Conservation (phyloP, 1,140 invertebrate genomes). For the Latrodectus geometricus region DNA sequence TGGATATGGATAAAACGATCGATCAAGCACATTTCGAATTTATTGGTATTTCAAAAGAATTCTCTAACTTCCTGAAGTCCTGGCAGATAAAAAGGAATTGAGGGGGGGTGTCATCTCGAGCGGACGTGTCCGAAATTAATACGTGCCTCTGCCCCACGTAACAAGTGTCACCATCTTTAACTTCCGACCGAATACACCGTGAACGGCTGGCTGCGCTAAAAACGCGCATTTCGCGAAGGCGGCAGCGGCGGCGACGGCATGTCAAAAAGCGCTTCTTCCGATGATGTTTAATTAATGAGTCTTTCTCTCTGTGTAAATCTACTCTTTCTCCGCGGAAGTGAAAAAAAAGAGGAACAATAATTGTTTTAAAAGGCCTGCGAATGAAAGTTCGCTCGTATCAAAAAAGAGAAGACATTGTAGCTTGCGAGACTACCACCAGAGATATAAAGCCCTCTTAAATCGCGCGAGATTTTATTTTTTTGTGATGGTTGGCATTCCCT, state of each 20-base stretch:
- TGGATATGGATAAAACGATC: too few species aligned
- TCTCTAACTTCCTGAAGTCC: too few species aligned
- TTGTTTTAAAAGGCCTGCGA: constrained; percentile 18
- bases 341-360: constrained; percentile 12
- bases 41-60: too few species aligned
- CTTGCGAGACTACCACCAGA: neutral
- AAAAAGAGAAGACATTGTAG: constrained; percentile 1
- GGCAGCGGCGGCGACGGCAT: neutral
- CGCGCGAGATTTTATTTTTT: too few species aligned
- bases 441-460: neutral
- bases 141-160: constrained; percentile 36
- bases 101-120: constrained; percentile 26
- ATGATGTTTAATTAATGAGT: constrained; percentile 57
- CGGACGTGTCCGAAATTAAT: constrained; percentile 53
- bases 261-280: constrained; percentile 35
- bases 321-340: neutral
- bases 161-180: constrained; percentile 61
- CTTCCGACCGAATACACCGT: constrained; percentile 40
- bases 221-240: constrained; percentile 2
- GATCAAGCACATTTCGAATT: too few species aligned
- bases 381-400: neutral
- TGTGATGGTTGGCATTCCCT: too few species aligned
- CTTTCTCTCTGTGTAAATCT: neutral
- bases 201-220: constrained; percentile 48
- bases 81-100: neutral